A percentile compares a stretch with the other conserved stretches of the same genome.
These are phyloP conservation scores for Hyppa rectilinea DNA, from an alignment of 2,888 invertebrate genomes.

Conservation along the genomic window DNA sequence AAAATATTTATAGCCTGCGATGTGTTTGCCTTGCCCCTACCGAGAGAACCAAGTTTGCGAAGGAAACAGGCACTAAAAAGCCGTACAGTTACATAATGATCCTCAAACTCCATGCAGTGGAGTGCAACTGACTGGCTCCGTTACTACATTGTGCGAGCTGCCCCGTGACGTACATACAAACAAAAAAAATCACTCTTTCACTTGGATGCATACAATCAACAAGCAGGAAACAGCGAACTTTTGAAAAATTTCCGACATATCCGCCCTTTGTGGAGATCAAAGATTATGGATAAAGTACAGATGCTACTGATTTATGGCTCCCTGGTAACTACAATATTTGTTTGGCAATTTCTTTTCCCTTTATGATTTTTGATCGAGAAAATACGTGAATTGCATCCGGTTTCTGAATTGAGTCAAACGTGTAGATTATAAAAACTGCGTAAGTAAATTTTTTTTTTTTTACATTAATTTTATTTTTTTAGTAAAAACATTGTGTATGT, in stretches of 20 bases:
- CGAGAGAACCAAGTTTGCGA: too few species aligned
- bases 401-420: too few species aligned
- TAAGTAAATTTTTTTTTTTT: too few species aligned
- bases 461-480: too few species aligned
- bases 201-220: slow-evolving; percentile 89
- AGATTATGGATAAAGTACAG: slow-evolving; percentile 66
- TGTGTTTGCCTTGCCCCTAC: too few species aligned
- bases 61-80: background rate
- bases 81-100: slow-evolving; percentile 7
- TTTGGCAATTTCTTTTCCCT: background rate
- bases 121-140: slow-evolving; percentile 66
- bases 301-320: slow-evolving; percentile 5
- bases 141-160: slow-evolving; percentile 59
- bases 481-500: too few species aligned
- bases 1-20: too few species aligned
- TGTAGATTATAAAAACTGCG: too few species aligned
- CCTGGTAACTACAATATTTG: slow-evolving; percentile 14
- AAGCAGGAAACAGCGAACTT: slow-evolving; percentile 85
- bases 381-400: too few species aligned
- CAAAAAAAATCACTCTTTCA: slow-evolving; percentile 83
- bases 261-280: slow-evolving; percentile 80
- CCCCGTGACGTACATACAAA: slow-evolving; percentile 69
- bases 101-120: slow-evolving; percentile 34
- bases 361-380: too few species aligned
- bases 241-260: slow-evolving; percentile 88